Evolutionary conservation across 2,113 vertebrate genomes (phyloP), one percentile per base, ranked within the genome.

Genomic region (Chlorodrepanis virens): DNA sequence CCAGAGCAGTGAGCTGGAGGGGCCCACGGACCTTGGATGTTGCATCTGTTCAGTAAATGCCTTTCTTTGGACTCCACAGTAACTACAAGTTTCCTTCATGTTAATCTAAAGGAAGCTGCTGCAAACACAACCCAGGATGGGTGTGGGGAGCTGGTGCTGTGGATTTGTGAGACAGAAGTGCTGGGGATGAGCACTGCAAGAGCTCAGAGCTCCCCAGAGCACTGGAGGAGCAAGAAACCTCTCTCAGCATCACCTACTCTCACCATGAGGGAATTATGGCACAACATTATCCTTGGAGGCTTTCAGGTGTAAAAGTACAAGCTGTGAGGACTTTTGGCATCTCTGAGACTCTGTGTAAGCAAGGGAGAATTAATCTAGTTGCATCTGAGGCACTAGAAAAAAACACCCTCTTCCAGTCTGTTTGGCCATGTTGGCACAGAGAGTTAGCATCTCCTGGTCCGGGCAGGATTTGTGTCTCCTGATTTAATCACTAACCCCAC

Each of bases 271-370:
- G 33, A 74, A 10, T 67, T 63, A 24, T 1, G 14, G 64, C 39
- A 57, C 75, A 76, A 7, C 31, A 2, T 65, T 60, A 35, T 63
- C 93, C 82, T 75, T 56, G 71, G 69, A 87, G 83, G 80, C 47
- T 96, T 81, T 94, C 17, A 10, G 93, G 80, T 84, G 86, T 89
- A 59, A 45, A 96, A 91, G 69, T 71, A 80, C 72, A 83, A 70
- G 61, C 60, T 93, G 33, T 37, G 72, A 89, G 69, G 56, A 39
- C 44, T 91, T 85, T 4, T 22, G 47, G 50, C 83, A 53, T 57
- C 68, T 81, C 39, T 87, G 64, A 83, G 50, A 74, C 45, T 50
- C 60, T n/a, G 29, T 50, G 64, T 45, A 80, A 85, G 57, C 22
- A 42, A 79, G 56, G 27, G 45, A 80, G n/a, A 59, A 44, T 75